Percentiles rank a stretch among this genome's conserved stretches.
These are phyloP conservation scores for Armadillidium nasatum DNA, from an alignment of 1,140 invertebrate genomes.

Conservation along the genomic window DNA sequence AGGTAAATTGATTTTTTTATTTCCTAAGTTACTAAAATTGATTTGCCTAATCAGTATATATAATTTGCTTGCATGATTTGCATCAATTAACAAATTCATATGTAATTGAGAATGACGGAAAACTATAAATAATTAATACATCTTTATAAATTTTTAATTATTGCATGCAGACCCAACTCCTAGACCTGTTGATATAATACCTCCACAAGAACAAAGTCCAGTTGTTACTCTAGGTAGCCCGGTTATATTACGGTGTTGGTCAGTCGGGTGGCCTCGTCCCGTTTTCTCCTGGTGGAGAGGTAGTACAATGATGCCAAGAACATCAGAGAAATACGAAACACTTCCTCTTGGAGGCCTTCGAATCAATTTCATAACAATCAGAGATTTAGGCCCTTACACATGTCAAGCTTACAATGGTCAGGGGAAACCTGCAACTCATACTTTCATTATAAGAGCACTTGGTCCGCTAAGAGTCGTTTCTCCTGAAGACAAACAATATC, in stretches of 20 bases:
- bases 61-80: no score
- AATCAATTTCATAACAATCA: constrained; percentile 64
- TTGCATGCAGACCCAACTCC: not conserved
- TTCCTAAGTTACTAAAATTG: no score
- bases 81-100: no score
- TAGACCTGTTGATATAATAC: constrained; percentile 20
- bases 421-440: constrained; percentile 68
- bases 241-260: constrained; percentile 69
- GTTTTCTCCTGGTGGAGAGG: constrained; percentile 80
- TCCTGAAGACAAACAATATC: constrained; percentile 46
- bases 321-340: constrained; percentile 66
- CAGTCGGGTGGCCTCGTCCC: constrained; percentile 74
- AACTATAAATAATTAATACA: no score
- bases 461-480: constrained; percentile 56
- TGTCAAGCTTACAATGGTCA: constrained; percentile 81
- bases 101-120: no score
- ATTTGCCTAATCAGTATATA: no score
- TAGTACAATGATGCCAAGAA: constrained; percentile 65
- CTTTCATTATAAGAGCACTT: constrained; percentile 64
- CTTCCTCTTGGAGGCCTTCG: constrained; percentile 66
- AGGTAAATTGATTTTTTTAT: no score
- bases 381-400: constrained; percentile 69
- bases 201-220: constrained; percentile 53
- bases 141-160: not conserved
- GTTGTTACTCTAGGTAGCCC: constrained; percentile 66